Conservation (phyloP, 2,113 vertebrate species). For the Microcebus lehilahytsara region DNA sequence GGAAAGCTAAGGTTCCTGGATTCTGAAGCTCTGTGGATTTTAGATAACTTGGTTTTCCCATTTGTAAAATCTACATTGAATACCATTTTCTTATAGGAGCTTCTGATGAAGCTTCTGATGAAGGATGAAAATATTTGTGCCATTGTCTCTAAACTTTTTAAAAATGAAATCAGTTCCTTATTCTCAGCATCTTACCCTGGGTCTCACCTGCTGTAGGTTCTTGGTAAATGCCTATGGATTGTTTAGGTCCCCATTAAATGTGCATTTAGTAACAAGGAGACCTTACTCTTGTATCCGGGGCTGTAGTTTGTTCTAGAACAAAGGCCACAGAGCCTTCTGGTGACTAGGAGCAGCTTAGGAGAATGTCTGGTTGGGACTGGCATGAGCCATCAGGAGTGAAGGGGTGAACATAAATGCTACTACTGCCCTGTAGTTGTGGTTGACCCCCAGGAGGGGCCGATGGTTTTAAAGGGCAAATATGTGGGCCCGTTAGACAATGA, state of each 20-base stretch:
- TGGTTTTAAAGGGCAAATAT: background rate
- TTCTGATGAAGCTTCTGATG: background rate
- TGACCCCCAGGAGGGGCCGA: accelerated
- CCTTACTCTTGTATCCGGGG: background rate
- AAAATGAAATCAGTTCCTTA: background rate
- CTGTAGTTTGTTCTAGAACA: background rate
- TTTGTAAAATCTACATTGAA: background rate
- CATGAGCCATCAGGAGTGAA: background rate
- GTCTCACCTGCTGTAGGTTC: background rate
- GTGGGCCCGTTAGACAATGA: background rate
- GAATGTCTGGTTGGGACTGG: background rate
- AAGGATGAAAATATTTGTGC: background rate
- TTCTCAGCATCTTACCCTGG: background rate
- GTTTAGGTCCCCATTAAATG: background rate
- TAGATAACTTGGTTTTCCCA: background rate
- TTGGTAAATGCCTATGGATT: background rate
- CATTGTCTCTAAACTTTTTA: background rate
- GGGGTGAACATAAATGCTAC: background rate
- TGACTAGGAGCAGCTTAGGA: background rate
- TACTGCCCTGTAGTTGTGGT: background rate
- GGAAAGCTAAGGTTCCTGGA: background rate
- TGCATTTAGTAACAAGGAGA: background rate
- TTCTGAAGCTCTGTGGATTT: background rate
- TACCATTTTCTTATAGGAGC: background rate
- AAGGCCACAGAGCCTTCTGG: background rate